Conservation (phyloP, 2,888 invertebrate genomes). For the Ochlodes sylvanus region DNA sequence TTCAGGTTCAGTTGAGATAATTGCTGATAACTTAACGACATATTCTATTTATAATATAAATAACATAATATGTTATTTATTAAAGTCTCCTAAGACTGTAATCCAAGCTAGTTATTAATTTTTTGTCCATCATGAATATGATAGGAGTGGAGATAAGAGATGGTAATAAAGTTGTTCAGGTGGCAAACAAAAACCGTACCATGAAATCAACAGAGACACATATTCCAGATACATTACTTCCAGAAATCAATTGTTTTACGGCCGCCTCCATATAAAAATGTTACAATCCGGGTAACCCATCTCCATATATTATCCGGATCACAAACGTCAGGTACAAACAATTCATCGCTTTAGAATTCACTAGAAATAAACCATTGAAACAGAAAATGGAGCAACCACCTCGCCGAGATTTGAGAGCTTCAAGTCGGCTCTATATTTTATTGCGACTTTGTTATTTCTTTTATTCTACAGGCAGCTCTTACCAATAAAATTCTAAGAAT, state of each 20-base stretch:
- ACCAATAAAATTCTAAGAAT: too few relatives aligned
- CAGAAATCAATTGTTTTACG: slow-evolving; percentile 4
- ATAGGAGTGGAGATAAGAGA: too few relatives aligned
- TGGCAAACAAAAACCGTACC: too few relatives aligned
- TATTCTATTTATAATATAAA: too few relatives aligned
- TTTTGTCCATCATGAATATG: too few relatives aligned
- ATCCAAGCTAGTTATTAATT: too few relatives aligned
- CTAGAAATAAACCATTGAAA: slow-evolving; percentile 8
- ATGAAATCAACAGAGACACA: not conserved
- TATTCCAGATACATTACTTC: not conserved
- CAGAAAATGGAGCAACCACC: slow-evolving; percentile 3
- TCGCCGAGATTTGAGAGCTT: not conserved
- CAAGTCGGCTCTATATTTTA: not conserved
- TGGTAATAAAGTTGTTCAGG: too few relatives aligned
- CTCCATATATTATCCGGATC: slow-evolving; percentile 5
- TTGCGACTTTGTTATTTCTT: not conserved
- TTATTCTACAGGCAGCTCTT: not conserved
- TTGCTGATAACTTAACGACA: too few relatives aligned
- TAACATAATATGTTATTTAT: too few relatives aligned
- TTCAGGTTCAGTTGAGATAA: too few relatives aligned
- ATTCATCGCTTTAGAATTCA: slow-evolving; percentile 6
- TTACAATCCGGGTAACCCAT: not conserved
- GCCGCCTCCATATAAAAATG: not conserved
- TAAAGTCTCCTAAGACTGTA: too few relatives aligned
- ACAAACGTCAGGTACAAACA: slow-evolving; percentile 1